These are phyloP conservation scores for Nothocercus julius DNA, from an alignment of 2,113 vertebrate species.

Conservation along the genomic window DNA sequence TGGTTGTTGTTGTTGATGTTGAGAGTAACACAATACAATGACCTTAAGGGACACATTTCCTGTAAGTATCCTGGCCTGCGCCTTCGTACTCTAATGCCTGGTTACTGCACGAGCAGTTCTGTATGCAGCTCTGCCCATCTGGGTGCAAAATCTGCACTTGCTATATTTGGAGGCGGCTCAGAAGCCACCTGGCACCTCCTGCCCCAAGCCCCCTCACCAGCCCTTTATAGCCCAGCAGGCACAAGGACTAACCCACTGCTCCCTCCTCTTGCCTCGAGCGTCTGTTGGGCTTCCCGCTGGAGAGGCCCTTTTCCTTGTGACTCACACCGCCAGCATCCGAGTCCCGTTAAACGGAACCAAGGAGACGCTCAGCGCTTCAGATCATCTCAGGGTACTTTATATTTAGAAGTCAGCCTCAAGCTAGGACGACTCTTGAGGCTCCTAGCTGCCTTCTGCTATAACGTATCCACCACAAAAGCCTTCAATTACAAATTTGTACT, in stretches of 20 bases:
- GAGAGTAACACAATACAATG: not conserved
- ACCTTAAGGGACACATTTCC: not conserved
- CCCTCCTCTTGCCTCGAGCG: conserved; percentile 53
- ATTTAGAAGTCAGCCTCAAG: conserved; percentile 56
- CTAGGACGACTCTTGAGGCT: conserved; percentile 23
- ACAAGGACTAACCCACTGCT: not conserved
- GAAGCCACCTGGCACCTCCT: conserved; percentile 1
- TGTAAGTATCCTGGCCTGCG: not conserved
- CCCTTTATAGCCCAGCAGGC: conserved; percentile 31
- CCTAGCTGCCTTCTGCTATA: not conserved
- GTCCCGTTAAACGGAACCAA: conserved; percentile 16
- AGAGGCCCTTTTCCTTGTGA: conserved; percentile 3
- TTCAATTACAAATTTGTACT: not conserved
- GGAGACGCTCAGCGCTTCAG: conserved; percentile 12
- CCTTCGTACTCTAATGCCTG: not conserved
- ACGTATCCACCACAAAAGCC: not conserved
- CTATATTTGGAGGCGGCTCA: conserved; percentile 45
- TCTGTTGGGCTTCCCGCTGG: not conserved
- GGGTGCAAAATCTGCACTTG: conserved; percentile 17
- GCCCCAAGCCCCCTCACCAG: not conserved
- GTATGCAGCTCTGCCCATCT: not conserved
- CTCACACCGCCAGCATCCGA: conserved; percentile 16
- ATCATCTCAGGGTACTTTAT: conserved; percentile 66
- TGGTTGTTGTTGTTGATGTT: not conserved
- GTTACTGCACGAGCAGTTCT: not conserved